Base-by-base conservation (phyloP, 2,113 vertebrate species). In the Istiophorus platypterus region DNA sequence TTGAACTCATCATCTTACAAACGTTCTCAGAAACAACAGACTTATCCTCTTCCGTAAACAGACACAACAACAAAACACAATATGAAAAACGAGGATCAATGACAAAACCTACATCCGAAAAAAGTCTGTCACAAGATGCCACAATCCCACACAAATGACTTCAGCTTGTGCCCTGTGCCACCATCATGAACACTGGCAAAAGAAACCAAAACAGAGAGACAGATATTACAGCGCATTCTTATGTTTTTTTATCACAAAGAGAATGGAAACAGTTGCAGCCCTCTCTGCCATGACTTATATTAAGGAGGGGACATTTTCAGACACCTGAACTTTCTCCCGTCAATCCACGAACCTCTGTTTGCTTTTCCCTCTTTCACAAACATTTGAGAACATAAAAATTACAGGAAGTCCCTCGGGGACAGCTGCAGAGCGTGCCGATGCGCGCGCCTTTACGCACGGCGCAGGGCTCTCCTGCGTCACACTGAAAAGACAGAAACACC, bases 351-450 rank as follows among this genome's bases (percentile, higher is more conserved):
- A 31, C 8, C 5, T 10, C 6, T 3, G 11, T 49, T 18, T 22
- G 14, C 1, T 4, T 1, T 49, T 20, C 10, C 2, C 13, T 71
- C 34, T 56, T 64, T 92, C 70, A 96, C 91, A 96, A 94, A 87
- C 96, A 97, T 87, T 96, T 96, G 18, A 97, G 95, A 56, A 95
- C 91, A 83, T 95, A 89, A 54, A 96, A 92, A 89, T 96, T 95
- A 85, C 96, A 96, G 74, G 94, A 45, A 22, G 95, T 95, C 24
- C 95, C 93, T 0, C 82, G 89, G 31, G 96, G 95, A 82, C 96
- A 97, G 93, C 92, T 93, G 86, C 97, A 97, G 78, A 95, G 92
- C 3, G 94, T 96, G 47, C 97, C 96, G 4, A 96, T 93, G 0
- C 96, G 94, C 0, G 96, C 90, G 1, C 96, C 96, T 84, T 94